Evolutionary conservation across 2,888 invertebrate genomes (phyloP).

Genomic region (Cerceris ruficornis): DNA sequence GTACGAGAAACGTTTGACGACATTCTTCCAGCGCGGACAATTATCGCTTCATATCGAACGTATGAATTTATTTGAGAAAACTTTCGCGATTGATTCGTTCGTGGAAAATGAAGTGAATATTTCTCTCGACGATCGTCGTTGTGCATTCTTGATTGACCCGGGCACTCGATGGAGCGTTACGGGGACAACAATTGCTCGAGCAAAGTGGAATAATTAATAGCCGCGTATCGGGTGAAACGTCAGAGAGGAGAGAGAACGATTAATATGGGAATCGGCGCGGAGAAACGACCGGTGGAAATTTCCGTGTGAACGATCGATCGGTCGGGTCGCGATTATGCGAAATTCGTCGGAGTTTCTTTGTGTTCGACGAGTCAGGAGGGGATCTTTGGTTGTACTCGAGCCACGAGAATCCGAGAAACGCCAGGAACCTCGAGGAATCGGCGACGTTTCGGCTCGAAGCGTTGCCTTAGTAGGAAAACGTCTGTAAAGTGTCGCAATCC

Average conservation of each 20-base stretch:
- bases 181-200: conserved; percentile 22
- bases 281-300: neutral
- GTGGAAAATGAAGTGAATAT: too few species aligned
- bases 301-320: too few species aligned
- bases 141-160: too few species aligned
- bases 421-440: neutral
- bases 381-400: too few species aligned
- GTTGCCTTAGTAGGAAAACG: conserved; percentile 36
- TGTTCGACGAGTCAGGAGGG: too few species aligned
- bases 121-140: too few species aligned
- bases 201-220: conserved; percentile 46
- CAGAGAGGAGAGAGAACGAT: conserved; percentile 8
- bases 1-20: neutral
- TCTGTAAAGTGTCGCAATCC: conserved; percentile 54
- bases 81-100: too few species aligned
- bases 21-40: neutral
- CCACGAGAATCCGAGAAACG: too few species aligned
- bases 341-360: too few species aligned
- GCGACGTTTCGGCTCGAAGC: conserved; percentile 12
- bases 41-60: too few species aligned
- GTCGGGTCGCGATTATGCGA: too few species aligned
- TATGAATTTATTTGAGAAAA: too few species aligned
- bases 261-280: neutral
- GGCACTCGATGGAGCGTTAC: neutral
- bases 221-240: conserved; percentile 23